Base-by-base conservation (phyloP, 2,797 vertebrate species). In the Enteromius afrohamiltoni region DNA sequence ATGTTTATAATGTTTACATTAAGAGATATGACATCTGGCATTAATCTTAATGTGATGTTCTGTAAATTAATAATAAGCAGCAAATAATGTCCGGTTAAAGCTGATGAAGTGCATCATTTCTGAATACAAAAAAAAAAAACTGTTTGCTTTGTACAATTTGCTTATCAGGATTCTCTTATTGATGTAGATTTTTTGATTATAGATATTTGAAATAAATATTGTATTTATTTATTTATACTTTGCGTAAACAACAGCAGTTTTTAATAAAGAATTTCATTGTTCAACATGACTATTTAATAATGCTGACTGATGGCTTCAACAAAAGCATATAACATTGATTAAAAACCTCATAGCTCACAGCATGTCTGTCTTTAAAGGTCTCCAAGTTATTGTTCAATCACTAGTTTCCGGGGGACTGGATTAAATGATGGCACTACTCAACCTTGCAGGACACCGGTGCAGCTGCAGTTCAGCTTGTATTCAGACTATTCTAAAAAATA, bases 401-500 rank as follows among this genome's bases (percentile, higher is more conserved):
- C 23, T 58, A 14, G 13, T 14, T 13, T 75, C 51, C 40, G 29
- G 21, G 11, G 21, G 2, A 76, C 51, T 40, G n/a, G 21, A 76
- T 17, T 76, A 13, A 17, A 26, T 60, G 13, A 34, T n/a, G 31
- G 26, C 23, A 21, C 19, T 34, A 31, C 19, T 74, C 29, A 55
- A 14, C 49, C 71, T 53, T 14, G 49, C n/a, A 58, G 23, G n/a
- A 17, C 21, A 17, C 9, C 4, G 1, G 8, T 77, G 37, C 5
- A 47, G 16, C 16, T 77, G 34, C 4, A 26, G 17, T 49, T 49
- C 42, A 82, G 10, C 60, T 11, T 31, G 55, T 31, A 83, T 77
- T 83, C 51, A 77, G 51, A 83, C 47, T 62, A 53, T 11, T 42
- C 17, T 42, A 37, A 64, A 68, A 74, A 37, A 76, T 9, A 11